These are phyloP conservation scores for Eudyptes chrysolophus DNA, from an alignment of 2,113 vertebrate species.

Conservation along the genomic window DNA sequence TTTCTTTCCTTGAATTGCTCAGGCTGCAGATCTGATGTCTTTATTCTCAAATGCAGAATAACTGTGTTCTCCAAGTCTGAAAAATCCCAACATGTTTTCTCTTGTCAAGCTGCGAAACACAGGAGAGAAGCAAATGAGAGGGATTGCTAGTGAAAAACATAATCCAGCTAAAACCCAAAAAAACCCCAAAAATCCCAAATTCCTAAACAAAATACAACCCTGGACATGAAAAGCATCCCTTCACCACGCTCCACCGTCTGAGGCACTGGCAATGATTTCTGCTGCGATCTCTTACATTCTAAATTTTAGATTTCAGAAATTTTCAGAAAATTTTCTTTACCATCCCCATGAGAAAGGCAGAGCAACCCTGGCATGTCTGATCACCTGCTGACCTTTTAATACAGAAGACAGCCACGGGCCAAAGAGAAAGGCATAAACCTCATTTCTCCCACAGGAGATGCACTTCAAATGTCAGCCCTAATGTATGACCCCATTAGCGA, in stretches of 20 bases:
- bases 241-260: background rate
- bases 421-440: background rate
- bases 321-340: background rate
- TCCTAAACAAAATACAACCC: background rate
- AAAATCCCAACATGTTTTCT: background rate
- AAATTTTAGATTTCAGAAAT: background rate
- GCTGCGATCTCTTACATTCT: background rate
- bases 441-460: background rate
- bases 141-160: background rate
- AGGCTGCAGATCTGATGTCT: background rate
- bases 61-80: background rate
- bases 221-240: background rate
- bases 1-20: background rate
- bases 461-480: background rate
- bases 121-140: background rate
- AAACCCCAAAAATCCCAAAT: background rate
- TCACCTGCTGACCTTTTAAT: background rate
- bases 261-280: background rate
- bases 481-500: fast-evolving
- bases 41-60: background rate
- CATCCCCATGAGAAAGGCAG: background rate
- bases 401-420: background rate
- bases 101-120: background rate
- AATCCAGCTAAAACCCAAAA: background rate
- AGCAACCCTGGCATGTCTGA: background rate